A percentile compares a stretch with the other conserved stretches of the same genome.
Conservation (phyloP, 2,797 vertebrate species). For the Squalus acanthias region DNA sequence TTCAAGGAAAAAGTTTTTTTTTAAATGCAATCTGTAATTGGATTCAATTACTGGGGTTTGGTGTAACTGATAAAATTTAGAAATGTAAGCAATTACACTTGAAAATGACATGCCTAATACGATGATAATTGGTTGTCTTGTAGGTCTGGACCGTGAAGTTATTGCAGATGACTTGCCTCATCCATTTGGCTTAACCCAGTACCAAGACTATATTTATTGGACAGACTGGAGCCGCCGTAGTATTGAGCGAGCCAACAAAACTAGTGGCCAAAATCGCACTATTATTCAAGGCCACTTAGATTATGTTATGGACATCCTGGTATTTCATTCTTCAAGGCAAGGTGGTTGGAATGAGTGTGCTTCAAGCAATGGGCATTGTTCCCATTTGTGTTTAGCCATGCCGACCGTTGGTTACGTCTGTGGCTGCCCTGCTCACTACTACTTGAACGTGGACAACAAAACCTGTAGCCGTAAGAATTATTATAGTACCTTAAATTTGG, state of each 20-base stretch:
- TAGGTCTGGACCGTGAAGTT: constrained; percentile 87
- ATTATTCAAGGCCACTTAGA: constrained; percentile 94
- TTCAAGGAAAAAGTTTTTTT: background rate
- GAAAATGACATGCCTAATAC: too few species aligned
- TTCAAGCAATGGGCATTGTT: constrained; percentile 89
- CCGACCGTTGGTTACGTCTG: constrained; percentile 81
- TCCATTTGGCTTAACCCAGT: constrained; percentile 92
- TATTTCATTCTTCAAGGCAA: constrained; percentile 93
- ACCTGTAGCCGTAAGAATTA: constrained; percentile 85
- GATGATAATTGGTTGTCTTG: background rate
- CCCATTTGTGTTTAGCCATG: constrained; percentile 89
- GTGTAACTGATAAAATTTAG: background rate
- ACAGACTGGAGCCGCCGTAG: constrained; percentile 97
- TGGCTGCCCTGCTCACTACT: constrained; percentile 91
- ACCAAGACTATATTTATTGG: constrained; percentile 99
- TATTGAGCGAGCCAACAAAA: constrained; percentile 97
- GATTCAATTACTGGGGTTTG: background rate
- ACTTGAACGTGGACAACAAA: constrained; percentile 87
- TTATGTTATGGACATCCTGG: constrained; percentile 97
- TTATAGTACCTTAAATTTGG: background rate
- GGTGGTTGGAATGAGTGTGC: constrained; percentile 93
- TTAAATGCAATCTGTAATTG: background rate
- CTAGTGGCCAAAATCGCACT: constrained; percentile 91
- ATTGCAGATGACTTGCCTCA: constrained; percentile 94
- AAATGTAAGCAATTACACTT: background rate